Evolutionary conservation across 1,140 invertebrate species (phyloP).

Genomic region (Monochamus saltuarius): DNA sequence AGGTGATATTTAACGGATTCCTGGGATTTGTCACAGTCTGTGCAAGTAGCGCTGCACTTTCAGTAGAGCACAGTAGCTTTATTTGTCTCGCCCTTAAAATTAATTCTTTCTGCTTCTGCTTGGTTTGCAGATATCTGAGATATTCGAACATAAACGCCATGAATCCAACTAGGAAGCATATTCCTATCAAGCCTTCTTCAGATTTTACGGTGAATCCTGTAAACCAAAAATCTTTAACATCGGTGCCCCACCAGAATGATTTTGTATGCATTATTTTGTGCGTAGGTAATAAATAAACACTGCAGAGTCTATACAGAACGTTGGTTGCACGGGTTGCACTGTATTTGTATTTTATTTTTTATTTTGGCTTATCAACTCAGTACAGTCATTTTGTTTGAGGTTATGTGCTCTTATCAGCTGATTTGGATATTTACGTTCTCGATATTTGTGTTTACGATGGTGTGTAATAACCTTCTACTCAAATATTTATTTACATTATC

Average conservation of each 20-base stretch:
- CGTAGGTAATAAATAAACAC: not conserved
- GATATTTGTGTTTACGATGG: too few relatives aligned
- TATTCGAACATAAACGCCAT: conserved; percentile 49
- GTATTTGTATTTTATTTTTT: not conserved
- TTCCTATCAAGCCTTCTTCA: conserved; percentile 31
- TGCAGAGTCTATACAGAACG: not conserved
- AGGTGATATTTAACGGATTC: conserved; percentile 40
- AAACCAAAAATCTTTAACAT: conserved; percentile 45
- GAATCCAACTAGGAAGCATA: conserved; percentile 40
- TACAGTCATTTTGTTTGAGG: too few relatives aligned
- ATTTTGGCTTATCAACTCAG: not conserved
- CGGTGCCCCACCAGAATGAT: conserved; percentile 47
- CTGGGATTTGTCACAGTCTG: conserved; percentile 29
- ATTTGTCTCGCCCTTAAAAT: conserved; percentile 44
- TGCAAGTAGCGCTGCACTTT: conserved; percentile 38
- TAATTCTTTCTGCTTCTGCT: conserved; percentile 45
- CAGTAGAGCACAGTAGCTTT: conserved; percentile 44
- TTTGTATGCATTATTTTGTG: conserved; percentile 21
- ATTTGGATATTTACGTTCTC: too few relatives aligned
- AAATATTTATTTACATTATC: too few relatives aligned
- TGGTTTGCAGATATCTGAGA: conserved; percentile 48
- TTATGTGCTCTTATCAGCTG: too few relatives aligned
- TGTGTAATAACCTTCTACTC: too few relatives aligned
- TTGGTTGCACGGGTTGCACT: not conserved
- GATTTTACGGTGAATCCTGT: conserved; percentile 43